Conservation (phyloP, 2,888 invertebrate species). For the Strigamia transsilvanica region DNA sequence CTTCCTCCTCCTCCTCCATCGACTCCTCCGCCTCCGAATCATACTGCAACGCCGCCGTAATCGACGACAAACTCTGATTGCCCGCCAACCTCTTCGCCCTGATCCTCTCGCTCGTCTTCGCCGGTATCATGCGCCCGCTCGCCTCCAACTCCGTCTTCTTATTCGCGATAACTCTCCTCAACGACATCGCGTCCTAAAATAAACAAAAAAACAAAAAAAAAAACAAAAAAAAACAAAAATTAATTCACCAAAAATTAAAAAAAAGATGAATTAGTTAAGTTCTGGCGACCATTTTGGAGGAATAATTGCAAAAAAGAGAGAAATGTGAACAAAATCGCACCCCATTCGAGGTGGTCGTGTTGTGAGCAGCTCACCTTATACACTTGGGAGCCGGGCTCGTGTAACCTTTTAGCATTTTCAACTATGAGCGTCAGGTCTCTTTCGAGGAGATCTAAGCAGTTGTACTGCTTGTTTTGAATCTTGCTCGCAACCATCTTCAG, state of each 20-base stretch:
- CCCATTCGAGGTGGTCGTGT: not conserved
- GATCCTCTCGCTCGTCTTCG: slow-evolving; percentile 64
- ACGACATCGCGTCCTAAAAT: slow-evolving; percentile 78
- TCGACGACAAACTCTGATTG: slow-evolving; percentile 69
- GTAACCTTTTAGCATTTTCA: slow-evolving; percentile 93
- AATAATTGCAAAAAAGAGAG: not conserved
- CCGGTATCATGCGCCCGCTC: slow-evolving; percentile 67
- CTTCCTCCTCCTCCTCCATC: slow-evolving; percentile 65
- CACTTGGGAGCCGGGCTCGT: slow-evolving; percentile 95
- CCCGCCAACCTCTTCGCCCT: slow-evolving; percentile 65
- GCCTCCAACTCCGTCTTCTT: slow-evolving; percentile 77
- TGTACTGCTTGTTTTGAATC: slow-evolving; percentile 85
- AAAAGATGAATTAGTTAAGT: too few relatives aligned
- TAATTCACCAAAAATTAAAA: not conserved
- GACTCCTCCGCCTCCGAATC: slow-evolving; percentile 58
- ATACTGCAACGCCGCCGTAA: slow-evolving; percentile 71
- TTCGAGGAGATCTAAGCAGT: slow-evolving; percentile 81
- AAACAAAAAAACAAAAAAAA: slow-evolving; percentile 36
- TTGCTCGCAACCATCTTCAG: slow-evolving; percentile 90
- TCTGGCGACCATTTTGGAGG: not conserved
- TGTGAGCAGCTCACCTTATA: slow-evolving; percentile 72
- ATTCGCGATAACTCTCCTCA: slow-evolving; percentile 77
- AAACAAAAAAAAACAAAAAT: not conserved
- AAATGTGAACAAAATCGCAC: not conserved
- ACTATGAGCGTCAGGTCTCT: slow-evolving; percentile 89